Evolutionary conservation across 2,113 vertebrate species (phyloP).

Genomic region (Sinocyclocheilus anophthalmus): DNA sequence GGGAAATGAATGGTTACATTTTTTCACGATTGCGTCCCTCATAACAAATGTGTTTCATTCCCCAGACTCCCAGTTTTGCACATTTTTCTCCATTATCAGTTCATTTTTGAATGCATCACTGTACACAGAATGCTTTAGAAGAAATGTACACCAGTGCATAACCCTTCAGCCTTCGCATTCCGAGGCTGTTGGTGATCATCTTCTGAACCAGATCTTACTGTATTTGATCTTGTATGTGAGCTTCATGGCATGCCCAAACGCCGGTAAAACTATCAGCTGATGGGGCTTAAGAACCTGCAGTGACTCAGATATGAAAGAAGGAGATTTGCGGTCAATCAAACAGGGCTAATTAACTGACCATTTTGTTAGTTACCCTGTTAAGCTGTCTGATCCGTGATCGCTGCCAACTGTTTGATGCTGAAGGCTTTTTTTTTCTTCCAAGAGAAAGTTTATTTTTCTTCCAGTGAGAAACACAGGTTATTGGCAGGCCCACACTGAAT

Average conservation of each 20-base stretch:
- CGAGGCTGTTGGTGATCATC: too few relatives aligned
- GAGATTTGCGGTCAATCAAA: constrained; percentile 21
- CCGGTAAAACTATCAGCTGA: constrained; percentile 27
- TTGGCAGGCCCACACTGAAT: background rate
- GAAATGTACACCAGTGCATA: too few relatives aligned
- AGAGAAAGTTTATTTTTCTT: background rate
- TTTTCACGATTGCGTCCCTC: constrained; percentile 28
- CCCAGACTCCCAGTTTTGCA: background rate
- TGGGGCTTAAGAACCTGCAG: background rate
- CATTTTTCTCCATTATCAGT: too few relatives aligned
- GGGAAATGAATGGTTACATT: constrained; percentile 1
- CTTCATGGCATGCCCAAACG: background rate
- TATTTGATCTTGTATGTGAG: background rate
- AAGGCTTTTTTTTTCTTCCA: constrained; percentile 1
- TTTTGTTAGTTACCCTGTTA: constrained; percentile 11
- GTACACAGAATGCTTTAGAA: too few relatives aligned
- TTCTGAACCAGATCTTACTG: background rate
- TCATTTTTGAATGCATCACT: too few relatives aligned
- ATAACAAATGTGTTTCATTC: background rate
- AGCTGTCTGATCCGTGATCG: constrained; percentile 22
- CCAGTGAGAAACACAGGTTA: background rate
- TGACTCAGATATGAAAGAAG: constrained; percentile 1
- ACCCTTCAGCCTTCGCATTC: too few relatives aligned
- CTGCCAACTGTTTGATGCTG: constrained; percentile 28
- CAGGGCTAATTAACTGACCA: constrained; percentile 11